Evolutionary conservation across 2,888 invertebrate species (phyloP).

Genomic region (Andrena fulva): DNA sequence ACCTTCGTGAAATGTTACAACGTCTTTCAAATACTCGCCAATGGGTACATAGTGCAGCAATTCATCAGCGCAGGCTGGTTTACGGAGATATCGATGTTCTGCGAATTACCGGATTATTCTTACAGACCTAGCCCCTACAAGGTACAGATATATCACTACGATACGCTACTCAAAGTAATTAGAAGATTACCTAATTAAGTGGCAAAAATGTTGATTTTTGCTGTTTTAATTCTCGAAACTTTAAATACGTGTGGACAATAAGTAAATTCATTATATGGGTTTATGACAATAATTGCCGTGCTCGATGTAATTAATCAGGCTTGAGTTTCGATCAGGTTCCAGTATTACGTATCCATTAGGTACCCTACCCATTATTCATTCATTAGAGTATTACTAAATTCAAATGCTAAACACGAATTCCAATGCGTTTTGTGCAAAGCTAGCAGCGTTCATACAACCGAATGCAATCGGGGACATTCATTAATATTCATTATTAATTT

Average conservation of each 20-base stretch:
- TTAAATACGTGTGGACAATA: neutral
- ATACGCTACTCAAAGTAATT: neutral
- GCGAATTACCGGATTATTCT: constrained; percentile 84
- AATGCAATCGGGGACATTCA: neutral
- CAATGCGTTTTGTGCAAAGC: neutral
- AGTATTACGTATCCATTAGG: neutral
- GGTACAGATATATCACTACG: constrained; percentile 1
- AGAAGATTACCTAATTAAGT: no score
- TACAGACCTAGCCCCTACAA: neutral
- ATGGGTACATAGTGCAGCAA: constrained; percentile 87
- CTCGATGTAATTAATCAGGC: neutral
- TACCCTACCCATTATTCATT: neutral
- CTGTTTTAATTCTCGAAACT: neutral
- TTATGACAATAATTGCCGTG: neutral
- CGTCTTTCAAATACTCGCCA: constrained; percentile 87
- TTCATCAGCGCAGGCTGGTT: constrained; percentile 77
- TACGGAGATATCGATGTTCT: constrained; percentile 84
- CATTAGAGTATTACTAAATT: neutral
- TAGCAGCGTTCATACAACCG: neutral
- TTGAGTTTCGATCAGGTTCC: neutral
- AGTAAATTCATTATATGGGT: neutral
- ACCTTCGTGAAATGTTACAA: constrained; percentile 91
- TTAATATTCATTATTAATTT: neutral
- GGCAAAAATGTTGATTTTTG: no score
- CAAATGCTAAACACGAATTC: neutral